These are phyloP conservation scores for Emmelina monodactyla DNA, from an alignment of 2,888 invertebrate genomes.

Conservation along the genomic window DNA sequence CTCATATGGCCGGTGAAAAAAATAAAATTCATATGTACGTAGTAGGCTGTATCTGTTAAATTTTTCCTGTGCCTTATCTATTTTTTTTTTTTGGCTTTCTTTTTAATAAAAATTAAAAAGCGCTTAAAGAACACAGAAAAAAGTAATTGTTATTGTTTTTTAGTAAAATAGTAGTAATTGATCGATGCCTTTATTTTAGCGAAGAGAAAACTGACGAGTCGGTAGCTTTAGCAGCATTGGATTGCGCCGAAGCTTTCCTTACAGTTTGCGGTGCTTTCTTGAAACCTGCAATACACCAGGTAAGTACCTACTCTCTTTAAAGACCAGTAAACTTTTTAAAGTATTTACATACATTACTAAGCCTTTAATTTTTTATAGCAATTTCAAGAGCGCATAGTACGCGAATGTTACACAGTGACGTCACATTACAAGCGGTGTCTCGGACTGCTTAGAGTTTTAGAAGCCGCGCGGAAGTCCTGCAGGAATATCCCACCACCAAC, in stretches of 20 bases:
- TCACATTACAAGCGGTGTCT: conserved; percentile 18
- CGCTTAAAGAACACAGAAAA: too few relatives aligned
- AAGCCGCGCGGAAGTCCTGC: conserved; percentile 27
- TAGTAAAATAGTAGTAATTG: too few relatives aligned
- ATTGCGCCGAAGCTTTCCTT: conserved; percentile 40
- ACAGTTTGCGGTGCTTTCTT: conserved; percentile 44
- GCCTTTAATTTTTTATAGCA: conserved; percentile 22
- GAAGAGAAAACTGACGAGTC: conserved; percentile 33
- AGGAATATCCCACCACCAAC: conserved; percentile 33
- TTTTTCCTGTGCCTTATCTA: too few relatives aligned
- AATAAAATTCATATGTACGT: conserved; percentile 32
- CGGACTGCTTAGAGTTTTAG: conserved; percentile 27
- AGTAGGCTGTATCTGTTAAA: too few relatives aligned
- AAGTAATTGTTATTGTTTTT: too few relatives aligned
- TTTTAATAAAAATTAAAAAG: too few relatives aligned
- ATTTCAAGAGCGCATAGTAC: conserved; percentile 40
- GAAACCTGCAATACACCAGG: conserved; percentile 42
- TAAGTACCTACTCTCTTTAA: conserved; percentile 15
- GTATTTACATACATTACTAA: neutral
- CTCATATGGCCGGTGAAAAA: conserved; percentile 38
- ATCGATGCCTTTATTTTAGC: conserved; percentile 27
- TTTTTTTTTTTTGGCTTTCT: too few relatives aligned
- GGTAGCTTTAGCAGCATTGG: conserved; percentile 39
- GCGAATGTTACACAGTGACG: conserved; percentile 27
- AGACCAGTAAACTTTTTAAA: neutral